phyloP scores from a whole-genome alignment of 2,888 invertebrate genomes.

The Maniola hyperantus region DNA sequence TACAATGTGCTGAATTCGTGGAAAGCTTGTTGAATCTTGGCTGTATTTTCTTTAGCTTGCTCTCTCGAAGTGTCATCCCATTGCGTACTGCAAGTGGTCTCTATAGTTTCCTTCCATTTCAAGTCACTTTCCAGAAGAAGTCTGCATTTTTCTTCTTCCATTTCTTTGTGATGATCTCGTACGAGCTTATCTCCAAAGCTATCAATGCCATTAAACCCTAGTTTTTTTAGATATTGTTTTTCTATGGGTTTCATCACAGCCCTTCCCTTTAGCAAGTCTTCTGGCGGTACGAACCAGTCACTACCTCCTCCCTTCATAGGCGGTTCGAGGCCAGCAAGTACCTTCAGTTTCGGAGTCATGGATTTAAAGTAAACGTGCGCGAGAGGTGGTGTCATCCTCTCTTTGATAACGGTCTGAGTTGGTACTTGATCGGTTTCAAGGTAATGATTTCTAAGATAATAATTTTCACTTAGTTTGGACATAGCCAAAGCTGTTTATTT shows the following conservation, averaged over 20 bases:
- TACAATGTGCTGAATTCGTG: constrained; percentile 59
- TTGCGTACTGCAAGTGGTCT: constrained; percentile 43
- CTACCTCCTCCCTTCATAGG: constrained; percentile 66
- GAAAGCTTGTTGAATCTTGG: constrained; percentile 54
- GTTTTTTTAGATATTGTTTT: constrained; percentile 53
- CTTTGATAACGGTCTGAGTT: constrained; percentile 63
- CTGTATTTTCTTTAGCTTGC: constrained; percentile 53
- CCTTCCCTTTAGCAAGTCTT: constrained; percentile 58
- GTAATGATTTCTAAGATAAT: constrained; percentile 64
- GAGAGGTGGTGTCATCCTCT: constrained; percentile 61
- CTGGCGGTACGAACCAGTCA: constrained; percentile 68
- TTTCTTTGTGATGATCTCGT: constrained; percentile 47
- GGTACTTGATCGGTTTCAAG: constrained; percentile 65
- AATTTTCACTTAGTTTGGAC: constrained; percentile 56
- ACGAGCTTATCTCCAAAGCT: constrained; percentile 52
- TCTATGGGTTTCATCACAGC: constrained; percentile 61
- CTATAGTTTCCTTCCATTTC: constrained; percentile 57
- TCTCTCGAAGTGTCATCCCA: constrained; percentile 50
- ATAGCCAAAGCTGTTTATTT: constrained; percentile 13
- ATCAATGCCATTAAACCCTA: constrained; percentile 60
- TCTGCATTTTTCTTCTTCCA: constrained; percentile 52
- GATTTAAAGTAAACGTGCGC: constrained; percentile 70
- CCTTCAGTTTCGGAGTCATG: constrained; percentile 62
- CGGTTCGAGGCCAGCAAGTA: constrained; percentile 69
- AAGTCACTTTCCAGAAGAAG: constrained; percentile 54